These are phyloP conservation scores for Panonychus citri DNA, from an alignment of 1,140 invertebrate genomes.

Conservation along the genomic window DNA sequence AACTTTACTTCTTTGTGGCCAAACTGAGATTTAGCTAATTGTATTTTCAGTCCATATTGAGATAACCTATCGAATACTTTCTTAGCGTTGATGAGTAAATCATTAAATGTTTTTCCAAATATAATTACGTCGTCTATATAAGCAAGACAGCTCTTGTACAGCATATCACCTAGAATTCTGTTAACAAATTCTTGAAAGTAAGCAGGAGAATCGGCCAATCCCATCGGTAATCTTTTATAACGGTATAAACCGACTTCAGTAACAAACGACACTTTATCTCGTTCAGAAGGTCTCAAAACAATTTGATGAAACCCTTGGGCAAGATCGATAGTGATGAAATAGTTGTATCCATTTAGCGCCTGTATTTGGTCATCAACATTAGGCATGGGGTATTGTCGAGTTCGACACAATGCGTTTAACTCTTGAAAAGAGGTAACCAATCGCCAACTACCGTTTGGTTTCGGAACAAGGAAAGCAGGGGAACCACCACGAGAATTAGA, in stretches of 20 bases:
- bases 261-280: constrained; percentile 21
- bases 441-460: constrained; percentile 25
- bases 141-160: not conserved
- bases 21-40: not conserved
- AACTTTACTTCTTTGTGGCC: not conserved
- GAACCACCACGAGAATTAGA: not conserved
- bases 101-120: not conserved
- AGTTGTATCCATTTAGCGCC: not conserved
- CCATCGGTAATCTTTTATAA: constrained; percentile 12
- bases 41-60: not conserved
- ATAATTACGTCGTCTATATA: not conserved
- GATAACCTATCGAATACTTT: not conserved
- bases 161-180: not conserved
- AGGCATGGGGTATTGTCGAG: constrained; percentile 29
- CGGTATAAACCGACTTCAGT: constrained; percentile 21
- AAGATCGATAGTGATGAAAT: constrained; percentile 7
- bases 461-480: constrained; percentile 19
- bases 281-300: not conserved
- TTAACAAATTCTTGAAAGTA: not conserved
- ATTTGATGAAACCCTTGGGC: constrained; percentile 9
- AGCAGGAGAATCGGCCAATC: not conserved
- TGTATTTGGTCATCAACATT: constrained; percentile 16
- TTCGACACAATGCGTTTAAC: constrained; percentile 21
- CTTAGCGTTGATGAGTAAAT: not conserved
- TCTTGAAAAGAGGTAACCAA: constrained; percentile 28